These are phyloP conservation scores for Novumbra hubbsi DNA, from an alignment of 2,797 vertebrate species.

Conservation along the genomic window DNA sequence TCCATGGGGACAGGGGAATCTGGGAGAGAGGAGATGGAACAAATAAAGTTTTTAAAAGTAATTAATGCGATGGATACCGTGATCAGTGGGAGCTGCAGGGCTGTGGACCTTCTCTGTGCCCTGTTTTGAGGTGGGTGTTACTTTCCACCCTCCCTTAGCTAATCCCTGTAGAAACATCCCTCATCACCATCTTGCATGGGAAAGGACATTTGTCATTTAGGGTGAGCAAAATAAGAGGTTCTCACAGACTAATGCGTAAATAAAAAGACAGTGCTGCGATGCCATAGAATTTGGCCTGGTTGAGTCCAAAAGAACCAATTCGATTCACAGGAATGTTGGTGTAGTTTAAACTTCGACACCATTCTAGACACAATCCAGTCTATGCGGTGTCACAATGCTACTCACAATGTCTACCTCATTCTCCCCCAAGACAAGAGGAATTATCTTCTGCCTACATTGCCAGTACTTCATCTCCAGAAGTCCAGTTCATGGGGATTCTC, in stretches of 20 bases:
- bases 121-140: slow-evolving; percentile 19
- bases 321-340: slow-evolving; percentile 30
- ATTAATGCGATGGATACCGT: slow-evolving; percentile 23
- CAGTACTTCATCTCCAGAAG: slow-evolving; percentile 13
- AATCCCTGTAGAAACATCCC: neutral
- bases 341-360: slow-evolving; percentile 52
- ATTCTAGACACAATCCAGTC: slow-evolving; percentile 30
- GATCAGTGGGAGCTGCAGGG: slow-evolving; percentile 6
- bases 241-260: slow-evolving; percentile 20
- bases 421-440: slow-evolving; percentile 24
- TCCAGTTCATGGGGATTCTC: slow-evolving; percentile 27
- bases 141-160: slow-evolving; percentile 9
- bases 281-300: neutral
- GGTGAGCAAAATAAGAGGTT: slow-evolving; percentile 21
- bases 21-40: slow-evolving; percentile 17
- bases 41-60: slow-evolving; percentile 37
- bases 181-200: neutral
- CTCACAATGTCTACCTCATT: neutral
- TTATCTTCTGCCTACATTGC: neutral
- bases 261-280: slow-evolving; percentile 20
- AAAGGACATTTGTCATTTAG: slow-evolving; percentile 40
- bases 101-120: slow-evolving; percentile 25
- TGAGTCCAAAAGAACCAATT: slow-evolving; percentile 11
- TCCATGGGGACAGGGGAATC: slow-evolving; percentile 3
- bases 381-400: slow-evolving; percentile 36